Evolutionary conservation across 2,113 vertebrate species (phyloP).

Genomic region (Corythoichthys haematopterus): DNA sequence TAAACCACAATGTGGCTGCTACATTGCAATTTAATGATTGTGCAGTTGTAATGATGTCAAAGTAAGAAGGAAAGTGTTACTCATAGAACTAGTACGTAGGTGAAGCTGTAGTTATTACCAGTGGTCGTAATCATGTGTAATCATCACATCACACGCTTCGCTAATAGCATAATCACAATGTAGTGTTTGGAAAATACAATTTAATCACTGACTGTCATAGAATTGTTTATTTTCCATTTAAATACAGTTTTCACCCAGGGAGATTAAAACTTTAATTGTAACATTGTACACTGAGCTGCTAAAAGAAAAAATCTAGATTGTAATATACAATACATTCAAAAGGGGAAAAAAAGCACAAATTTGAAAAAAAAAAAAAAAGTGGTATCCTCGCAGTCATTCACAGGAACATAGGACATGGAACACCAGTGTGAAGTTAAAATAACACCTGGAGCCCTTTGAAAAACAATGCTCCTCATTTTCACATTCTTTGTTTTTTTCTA

Average conservation of each 20-base stretch:
- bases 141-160: background rate
- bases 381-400: conserved; percentile 51
- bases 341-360: conserved; percentile 34
- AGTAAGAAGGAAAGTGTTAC: background rate
- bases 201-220: conserved; percentile 53
- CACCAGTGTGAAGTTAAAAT: conserved; percentile 35
- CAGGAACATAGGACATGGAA: conserved; percentile 47
- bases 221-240: conserved; percentile 63
- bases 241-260: conserved; percentile 57
- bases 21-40: conserved; percentile 29
- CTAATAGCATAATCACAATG: conserved; percentile 21
- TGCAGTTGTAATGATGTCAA: background rate
- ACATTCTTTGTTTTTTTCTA: conserved; percentile 45
- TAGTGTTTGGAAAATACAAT: conserved; percentile 44
- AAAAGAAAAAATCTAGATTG: conserved; percentile 52
- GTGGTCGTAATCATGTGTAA: no score
- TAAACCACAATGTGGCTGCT: conserved; percentile 18
- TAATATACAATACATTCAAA: conserved; percentile 59
- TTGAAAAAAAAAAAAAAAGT: conserved; percentile 40
- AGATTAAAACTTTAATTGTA: conserved; percentile 48
- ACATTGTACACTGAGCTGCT: conserved; percentile 52
- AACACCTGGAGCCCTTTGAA: conserved; percentile 57
- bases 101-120: no score
- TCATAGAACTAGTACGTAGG: background rate
- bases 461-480: conserved; percentile 32